phyloP scores from a whole-genome alignment of 1,140 invertebrate species.

The Pachypeltis micranthus region DNA sequence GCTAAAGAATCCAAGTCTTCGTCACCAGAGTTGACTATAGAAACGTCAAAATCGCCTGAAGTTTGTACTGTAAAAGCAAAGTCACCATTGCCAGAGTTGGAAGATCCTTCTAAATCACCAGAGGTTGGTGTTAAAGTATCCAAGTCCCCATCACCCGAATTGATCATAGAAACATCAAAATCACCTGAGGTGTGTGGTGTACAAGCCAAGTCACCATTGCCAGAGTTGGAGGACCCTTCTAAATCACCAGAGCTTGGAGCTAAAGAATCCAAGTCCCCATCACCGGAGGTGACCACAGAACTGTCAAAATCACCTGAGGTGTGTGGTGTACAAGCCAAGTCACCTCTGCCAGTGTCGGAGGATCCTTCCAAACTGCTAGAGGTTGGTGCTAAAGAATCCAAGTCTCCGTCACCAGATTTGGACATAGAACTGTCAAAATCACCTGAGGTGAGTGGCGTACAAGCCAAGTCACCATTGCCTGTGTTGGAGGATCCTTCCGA shows the following conservation, averaged over 20 bases:
- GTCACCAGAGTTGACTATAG: conserved; percentile 3
- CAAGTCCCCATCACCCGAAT: not conserved
- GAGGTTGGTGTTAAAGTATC: not conserved
- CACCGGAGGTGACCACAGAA: not conserved
- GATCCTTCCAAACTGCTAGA: not conserved
- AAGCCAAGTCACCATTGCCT: conserved; percentile 17
- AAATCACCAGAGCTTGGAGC: conserved; percentile 1
- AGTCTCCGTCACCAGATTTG: conserved; percentile 24
- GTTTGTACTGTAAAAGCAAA: not conserved
- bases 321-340: not conserved
- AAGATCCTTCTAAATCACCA: not conserved
- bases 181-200: not conserved
- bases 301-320: not conserved
- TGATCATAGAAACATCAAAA: not conserved
- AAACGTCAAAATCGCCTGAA: not conserved
- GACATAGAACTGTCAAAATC: conserved; percentile 1
- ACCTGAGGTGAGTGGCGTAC: conserved; percentile 34
- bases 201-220: not conserved
- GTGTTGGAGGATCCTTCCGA: not conserved
- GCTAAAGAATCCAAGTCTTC: not conserved
- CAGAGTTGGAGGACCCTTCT: not conserved
- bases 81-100: not conserved
- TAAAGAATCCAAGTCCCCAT: not conserved
- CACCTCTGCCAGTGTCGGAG: not conserved
- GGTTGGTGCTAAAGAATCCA: conserved; percentile 15